Conservation (phyloP, 2,888 invertebrate genomes). For the Daptonema setosum region DNA sequence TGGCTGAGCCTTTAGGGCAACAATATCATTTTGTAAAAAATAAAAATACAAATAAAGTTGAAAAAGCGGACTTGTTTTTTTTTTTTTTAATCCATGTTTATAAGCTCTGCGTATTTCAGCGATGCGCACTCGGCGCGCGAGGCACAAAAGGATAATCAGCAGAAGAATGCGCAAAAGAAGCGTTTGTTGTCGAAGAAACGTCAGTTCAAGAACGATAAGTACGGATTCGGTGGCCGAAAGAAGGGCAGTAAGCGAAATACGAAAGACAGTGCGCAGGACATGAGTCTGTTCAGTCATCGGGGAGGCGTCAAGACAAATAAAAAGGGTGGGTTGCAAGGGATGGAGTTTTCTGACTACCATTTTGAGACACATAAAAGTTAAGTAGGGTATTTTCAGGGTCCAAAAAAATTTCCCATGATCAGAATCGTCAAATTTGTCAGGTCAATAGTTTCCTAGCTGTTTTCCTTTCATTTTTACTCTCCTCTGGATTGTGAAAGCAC, state of each 20-base stretch:
- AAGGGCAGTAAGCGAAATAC: slow-evolving; percentile 37
- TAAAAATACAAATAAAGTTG: neutral
- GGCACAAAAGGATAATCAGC: neutral
- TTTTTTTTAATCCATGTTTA: neutral
- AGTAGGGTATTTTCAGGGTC: too few species aligned
- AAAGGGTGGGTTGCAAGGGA: too few species aligned
- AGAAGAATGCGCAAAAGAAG: neutral
- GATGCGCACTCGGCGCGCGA: neutral
- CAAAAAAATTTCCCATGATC: too few species aligned
- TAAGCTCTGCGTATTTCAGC: neutral
- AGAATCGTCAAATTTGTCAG: too few species aligned
- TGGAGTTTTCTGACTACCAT: too few species aligned
- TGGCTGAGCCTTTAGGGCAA: too few species aligned
- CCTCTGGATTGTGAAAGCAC: too few species aligned
- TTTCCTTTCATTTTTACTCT: too few species aligned
- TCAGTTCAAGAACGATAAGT: slow-evolving; percentile 53
- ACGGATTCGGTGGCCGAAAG: slow-evolving; percentile 87
- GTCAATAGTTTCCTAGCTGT: too few species aligned
- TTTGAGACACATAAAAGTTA: too few species aligned
- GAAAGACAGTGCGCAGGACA: neutral
- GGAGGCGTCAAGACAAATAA: too few species aligned
- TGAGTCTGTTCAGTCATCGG: neutral
- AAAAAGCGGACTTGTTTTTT: neutral
- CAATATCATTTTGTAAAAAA: too few species aligned
- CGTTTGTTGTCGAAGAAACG: slow-evolving; percentile 16